Evolutionary conservation across 2,797 vertebrate genomes (phyloP), one percentile per base, ranked within the genome.

Genomic region (Takifugu ocellatus): DNA sequence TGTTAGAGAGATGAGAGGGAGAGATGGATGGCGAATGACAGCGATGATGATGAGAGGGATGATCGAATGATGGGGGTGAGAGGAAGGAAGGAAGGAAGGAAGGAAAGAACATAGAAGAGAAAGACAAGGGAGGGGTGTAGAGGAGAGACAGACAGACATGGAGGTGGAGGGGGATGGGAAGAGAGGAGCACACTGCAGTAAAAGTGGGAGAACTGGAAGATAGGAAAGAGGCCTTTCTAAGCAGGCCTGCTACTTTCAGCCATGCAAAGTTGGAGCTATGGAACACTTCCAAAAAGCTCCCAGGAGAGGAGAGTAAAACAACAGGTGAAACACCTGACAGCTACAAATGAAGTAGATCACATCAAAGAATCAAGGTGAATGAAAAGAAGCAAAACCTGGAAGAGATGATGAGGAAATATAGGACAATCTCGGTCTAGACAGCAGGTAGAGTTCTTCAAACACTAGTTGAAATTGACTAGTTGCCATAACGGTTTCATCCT

Each of bases 151-250:
- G 47, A 57, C 59, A 39, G 24, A 14, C 15, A 49, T 8, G 33
- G 26, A 33, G 26, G 45, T 9, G 3, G 67, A 63, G 80, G 85
- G 84, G 85, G 84, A 84, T 78, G 86, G 88, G 84, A 68, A 65
- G 70, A 82, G 63, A 33, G 26, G 78, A 79, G 77, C 78, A 81
- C 78, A 86, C 88, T 85, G 84, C 81, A 64, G 84, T 86, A 86
- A 76, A 85, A 84, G 74, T 81, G 81, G 17, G 61, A 70, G 56
- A 68, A 72, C 77, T 69, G 45, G 65, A 67, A 49, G 57, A 81
- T 50, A 66, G 72, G 65, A 70, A 64, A 68, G 66, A 80, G 48
- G 64, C 51, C 21, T 21, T 21, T 21, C 21, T 10, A 7, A 29
- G 27, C 27, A 7, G 27, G 5, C 27, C 27, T 6, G 27, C 5